Conservation (phyloP, 2,888 invertebrate genomes). For the Microctonus hyperodae region DNA sequence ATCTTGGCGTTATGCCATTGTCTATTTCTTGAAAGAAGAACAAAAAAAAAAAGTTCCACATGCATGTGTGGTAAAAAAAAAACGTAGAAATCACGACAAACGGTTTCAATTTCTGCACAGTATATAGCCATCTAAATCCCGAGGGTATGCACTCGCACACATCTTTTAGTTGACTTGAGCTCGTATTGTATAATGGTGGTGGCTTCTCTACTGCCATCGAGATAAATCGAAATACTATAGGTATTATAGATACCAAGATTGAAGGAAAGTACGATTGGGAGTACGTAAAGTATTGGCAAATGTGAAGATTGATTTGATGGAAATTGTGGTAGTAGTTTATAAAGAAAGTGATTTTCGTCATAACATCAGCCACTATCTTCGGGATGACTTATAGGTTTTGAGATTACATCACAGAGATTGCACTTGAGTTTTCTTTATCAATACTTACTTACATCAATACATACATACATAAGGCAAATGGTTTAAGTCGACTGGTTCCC, state of each 20-base stretch:
- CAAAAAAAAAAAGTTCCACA: conserved; percentile 25
- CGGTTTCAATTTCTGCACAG: neutral
- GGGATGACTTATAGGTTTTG: neutral
- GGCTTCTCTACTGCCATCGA: neutral
- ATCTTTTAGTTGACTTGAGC: neutral
- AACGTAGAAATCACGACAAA: neutral
- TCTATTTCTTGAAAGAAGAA: conserved; percentile 10
- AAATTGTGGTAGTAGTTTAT: neutral
- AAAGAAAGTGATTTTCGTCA: neutral
- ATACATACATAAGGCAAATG: neutral
- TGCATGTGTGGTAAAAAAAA: neutral
- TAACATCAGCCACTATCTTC: neutral
- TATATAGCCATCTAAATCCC: neutral
- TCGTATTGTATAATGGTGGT: neutral
- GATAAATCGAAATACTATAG: neutral
- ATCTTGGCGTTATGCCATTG: conserved; percentile 10
- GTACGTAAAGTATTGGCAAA: neutral
- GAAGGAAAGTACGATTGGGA: neutral
- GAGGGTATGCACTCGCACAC: neutral
- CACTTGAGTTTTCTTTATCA: conserved; percentile 2
- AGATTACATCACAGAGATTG: neutral
- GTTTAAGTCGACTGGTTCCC: neutral
- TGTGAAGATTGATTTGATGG: neutral
- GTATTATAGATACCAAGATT: neutral
- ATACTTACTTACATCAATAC: neutral